These are phyloP conservation scores for Bradynema listronoti DNA, from an alignment of 1,140 invertebrate species.

Conservation along the genomic window DNA sequence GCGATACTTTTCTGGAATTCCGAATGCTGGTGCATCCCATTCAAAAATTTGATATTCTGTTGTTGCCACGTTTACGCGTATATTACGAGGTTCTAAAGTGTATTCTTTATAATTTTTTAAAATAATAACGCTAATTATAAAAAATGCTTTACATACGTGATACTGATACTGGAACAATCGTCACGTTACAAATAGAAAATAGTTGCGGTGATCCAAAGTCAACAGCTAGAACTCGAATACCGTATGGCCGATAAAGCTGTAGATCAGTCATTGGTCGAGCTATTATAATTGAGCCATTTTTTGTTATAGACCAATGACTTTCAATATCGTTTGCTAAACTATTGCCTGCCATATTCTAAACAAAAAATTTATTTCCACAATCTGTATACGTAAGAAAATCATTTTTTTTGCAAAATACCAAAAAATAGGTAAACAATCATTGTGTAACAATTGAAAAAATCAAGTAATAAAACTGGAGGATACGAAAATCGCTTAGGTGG, in stretches of 20 bases:
- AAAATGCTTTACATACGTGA: conserved; percentile 20
- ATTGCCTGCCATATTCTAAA: no score
- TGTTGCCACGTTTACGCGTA: conserved; percentile 41
- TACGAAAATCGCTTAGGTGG: no score
- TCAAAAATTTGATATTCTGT: conserved; percentile 42
- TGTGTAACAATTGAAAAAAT: no score
- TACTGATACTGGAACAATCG: conserved; percentile 39
- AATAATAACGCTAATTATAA: conserved; percentile 8
- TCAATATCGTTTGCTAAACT: no score
- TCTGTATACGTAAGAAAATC: no score
- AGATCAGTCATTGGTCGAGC: conserved; percentile 26
- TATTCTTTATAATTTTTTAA: conserved; percentile 1
- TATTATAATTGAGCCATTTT: conserved; percentile 17
- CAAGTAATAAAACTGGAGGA: no score
- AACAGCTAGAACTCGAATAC: conserved; percentile 29
- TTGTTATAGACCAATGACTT: background rate
- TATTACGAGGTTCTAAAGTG: conserved; percentile 37
- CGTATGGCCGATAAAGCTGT: conserved; percentile 31
- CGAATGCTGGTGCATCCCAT: conserved; percentile 40
- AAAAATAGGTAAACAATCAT: no score
- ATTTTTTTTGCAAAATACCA: no score
- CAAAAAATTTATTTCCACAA: no score
- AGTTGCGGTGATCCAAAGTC: conserved; percentile 46
- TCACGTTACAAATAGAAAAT: conserved; percentile 39
- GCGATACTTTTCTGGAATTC: conserved; percentile 36